Evolutionary conservation across 2,113 vertebrate species (phyloP).

Genomic region (Piaya cayana): DNA sequence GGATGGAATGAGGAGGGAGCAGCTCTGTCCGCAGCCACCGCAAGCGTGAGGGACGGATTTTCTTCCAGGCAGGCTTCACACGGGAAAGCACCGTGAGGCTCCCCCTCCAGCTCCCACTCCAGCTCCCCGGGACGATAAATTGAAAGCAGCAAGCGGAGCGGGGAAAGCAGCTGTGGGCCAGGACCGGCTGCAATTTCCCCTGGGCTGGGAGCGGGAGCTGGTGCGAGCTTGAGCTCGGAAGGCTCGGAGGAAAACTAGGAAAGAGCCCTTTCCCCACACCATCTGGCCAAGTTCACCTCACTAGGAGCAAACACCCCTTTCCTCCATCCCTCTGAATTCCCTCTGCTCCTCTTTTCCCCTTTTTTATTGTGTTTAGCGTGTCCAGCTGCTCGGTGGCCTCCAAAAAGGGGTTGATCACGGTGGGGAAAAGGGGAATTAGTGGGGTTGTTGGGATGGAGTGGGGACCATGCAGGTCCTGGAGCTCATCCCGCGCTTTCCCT

Average conservation of each 20-base stretch:
- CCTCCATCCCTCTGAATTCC: background rate
- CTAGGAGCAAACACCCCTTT: background rate
- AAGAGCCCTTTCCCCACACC: background rate
- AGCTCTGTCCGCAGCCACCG: background rate
- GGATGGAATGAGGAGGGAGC: background rate
- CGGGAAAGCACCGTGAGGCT: background rate
- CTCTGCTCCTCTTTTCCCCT: too few species aligned
- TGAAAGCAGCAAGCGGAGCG: conserved; percentile 18
- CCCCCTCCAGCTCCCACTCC: background rate
- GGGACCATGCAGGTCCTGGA: rapidly evolving
- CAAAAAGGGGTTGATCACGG: rapidly evolving
- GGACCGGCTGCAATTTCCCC: conserved; percentile 35
- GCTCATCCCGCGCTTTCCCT: background rate
- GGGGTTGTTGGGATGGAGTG: background rate
- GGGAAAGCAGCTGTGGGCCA: conserved; percentile 45
- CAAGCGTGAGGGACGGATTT: rapidly evolving
- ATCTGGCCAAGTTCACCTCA: background rate
- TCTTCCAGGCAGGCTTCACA: background rate
- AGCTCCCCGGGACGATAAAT: background rate
- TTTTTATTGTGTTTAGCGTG: background rate
- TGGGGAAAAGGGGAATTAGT: rapidly evolving
- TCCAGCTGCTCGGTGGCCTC: too few species aligned
- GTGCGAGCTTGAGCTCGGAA: background rate
- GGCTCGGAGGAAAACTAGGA: background rate
- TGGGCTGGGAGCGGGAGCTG: background rate